Base-by-base conservation (phyloP, 2,797 vertebrate genomes). In the Rousettus madagascariensis region DNA sequence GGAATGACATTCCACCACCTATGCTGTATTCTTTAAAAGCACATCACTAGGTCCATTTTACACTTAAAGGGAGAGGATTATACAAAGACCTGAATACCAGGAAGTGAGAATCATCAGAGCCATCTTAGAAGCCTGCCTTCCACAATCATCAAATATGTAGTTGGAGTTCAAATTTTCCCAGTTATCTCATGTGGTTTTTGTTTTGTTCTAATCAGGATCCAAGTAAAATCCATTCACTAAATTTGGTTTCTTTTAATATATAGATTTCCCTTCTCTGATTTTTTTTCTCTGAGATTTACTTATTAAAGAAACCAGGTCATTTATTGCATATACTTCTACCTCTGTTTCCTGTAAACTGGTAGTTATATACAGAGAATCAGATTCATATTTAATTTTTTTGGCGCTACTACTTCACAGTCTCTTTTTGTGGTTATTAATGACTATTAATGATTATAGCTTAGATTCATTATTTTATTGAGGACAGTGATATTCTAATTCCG, bases 181-280 rank as follows among this genome's bases (percentile, higher is more conserved):
- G 3, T 90, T 63, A 13, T 72, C 61, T 78, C 75, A 38, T n/a
- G 13, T 69, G 66, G 66, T 74, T 38, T 68, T 26, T 83, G 20
- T 72, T 75, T 93, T 49, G 5, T 80, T 94, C n/a, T 93, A 63
- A 63, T 57, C 43, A 19, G 4, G 49, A 72, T 71, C 28, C 65
- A 92, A 17, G n/a, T 92, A 89, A 83, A 95, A 55, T 84, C 5
- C 26, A 26, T 91, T 38, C 49, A 80, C 12, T 61, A 6, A 66
- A 61, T 26, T 92, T 77, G 68, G 15, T 83, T 90, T 94, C 19
- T 91, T 96, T 93, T 68, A n/a, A 78, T 83, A 26, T 89, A 8
- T 74, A 68, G n/a, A 8, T 88, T 95, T 86, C 16, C 7, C 46
- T 95, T 88, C 26, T 43, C 41, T 79, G 33, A 51, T 75, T 69